Evolutionary conservation across 2,113 vertebrate species (phyloP).

Genomic region (Mirza zaza): DNA sequence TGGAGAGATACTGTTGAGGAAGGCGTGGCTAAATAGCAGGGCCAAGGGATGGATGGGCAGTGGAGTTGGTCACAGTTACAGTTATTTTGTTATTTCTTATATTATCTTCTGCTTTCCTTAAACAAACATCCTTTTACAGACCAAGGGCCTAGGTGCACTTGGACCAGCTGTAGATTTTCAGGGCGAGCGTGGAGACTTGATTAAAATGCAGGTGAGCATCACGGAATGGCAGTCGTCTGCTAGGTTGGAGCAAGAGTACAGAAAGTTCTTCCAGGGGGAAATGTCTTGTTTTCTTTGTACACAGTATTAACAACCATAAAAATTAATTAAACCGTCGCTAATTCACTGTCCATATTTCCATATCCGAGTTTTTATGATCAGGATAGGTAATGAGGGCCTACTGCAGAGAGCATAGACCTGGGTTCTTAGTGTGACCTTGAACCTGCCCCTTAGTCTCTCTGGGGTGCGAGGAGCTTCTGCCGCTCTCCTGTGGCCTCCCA

Average conservation of each 20-base stretch:
- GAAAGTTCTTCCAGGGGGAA: background rate
- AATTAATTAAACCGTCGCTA: background rate
- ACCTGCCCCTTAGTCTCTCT: fast-evolving
- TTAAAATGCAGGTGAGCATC: conserved; percentile 12
- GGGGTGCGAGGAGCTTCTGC: background rate
- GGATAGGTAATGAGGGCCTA: background rate
- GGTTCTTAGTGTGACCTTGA: background rate
- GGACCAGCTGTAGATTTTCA: background rate
- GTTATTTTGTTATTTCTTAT: background rate
- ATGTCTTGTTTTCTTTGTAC: conserved; percentile 29
- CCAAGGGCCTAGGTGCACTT: background rate
- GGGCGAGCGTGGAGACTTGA: background rate
- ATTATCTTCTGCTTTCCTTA: background rate
- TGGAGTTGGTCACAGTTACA: background rate
- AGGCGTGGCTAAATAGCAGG: background rate
- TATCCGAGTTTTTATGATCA: background rate
- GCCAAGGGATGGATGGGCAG: background rate
- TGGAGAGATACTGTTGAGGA: background rate
- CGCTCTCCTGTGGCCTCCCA: background rate
- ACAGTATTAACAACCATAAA: conserved; percentile 12
- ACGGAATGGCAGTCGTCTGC: background rate
- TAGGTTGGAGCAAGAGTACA: background rate
- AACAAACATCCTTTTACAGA: background rate
- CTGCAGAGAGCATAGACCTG: background rate
- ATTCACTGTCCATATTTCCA: background rate